Evolutionary conservation across 2,888 invertebrate species (phyloP).

Genomic region (Cheiracanthium punctorium): DNA sequence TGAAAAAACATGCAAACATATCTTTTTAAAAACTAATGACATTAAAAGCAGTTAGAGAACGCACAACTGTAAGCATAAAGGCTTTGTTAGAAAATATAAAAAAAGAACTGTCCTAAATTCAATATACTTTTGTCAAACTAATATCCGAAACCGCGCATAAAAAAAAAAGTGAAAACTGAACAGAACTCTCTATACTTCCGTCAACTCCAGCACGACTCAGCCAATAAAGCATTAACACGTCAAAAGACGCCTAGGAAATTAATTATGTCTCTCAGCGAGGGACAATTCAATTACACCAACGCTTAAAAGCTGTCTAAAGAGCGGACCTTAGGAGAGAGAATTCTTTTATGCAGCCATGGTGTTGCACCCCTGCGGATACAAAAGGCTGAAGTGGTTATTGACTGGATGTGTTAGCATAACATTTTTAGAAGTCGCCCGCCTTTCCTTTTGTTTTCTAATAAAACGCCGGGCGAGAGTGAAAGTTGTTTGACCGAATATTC

Average conservation of each 20-base stretch:
- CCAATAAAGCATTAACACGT: not conserved
- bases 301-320: constrained; percentile 16
- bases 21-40: too few relatives aligned
- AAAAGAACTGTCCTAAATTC: too few relatives aligned
- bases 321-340: not conserved
- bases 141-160: too few relatives aligned
- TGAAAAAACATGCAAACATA: too few relatives aligned
- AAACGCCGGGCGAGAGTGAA: not conserved
- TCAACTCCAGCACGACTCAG: not conserved
- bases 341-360: not conserved
- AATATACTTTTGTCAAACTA: too few relatives aligned
- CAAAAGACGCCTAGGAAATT: constrained; percentile 17
- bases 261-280: constrained; percentile 35
- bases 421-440: not conserved
- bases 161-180: too few relatives aligned
- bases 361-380: not conserved
- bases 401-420: not conserved
- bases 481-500: not conserved
- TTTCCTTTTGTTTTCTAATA: not conserved
- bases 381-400: not conserved
- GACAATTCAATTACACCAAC: constrained; percentile 28
- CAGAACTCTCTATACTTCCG: not conserved
- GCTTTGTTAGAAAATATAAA: too few relatives aligned
- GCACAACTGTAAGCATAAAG: too few relatives aligned
- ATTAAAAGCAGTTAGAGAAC: too few relatives aligned